Percentiles rank a stretch among this genome's conserved stretches.
These are phyloP conservation scores for Drosophila anomelani DNA, from an alignment of 2,888 invertebrate genomes.

Conservation along the genomic window DNA sequence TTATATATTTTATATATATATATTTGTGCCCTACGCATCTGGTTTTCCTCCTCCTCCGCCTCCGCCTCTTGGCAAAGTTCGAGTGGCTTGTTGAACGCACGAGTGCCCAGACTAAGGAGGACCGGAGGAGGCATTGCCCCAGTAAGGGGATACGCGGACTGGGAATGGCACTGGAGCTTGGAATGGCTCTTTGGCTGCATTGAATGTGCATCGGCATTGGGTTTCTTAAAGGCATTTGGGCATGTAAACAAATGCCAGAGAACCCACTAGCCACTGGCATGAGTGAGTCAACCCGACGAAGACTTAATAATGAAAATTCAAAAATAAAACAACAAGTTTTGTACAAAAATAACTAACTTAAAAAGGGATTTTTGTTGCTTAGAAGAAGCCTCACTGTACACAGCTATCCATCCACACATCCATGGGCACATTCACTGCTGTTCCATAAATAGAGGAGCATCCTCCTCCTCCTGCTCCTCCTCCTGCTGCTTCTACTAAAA, in stretches of 20 bases:
- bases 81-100: constrained; percentile 47
- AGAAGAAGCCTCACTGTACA: constrained; percentile 14
- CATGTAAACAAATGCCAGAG: constrained; percentile 31
- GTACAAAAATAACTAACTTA: background rate
- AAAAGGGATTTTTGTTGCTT: too few relatives aligned
- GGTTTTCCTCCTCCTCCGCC: background rate
- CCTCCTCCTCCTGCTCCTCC: constrained; percentile 7
- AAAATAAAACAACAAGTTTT: background rate
- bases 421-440: constrained; percentile 47
- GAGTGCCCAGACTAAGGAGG: constrained; percentile 34
- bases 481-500: constrained; percentile 45
- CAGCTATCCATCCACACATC: constrained; percentile 13
- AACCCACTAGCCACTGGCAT: background rate
- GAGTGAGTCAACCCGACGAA: background rate
- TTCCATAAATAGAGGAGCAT: constrained; percentile 75
- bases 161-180: constrained; percentile 7
- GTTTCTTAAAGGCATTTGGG: constrained; percentile 28
- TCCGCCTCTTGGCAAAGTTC: constrained; percentile 22
- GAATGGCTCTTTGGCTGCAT: constrained; percentile 45
- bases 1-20: constrained; percentile 9
- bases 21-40: constrained; percentile 21
- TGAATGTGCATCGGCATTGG: constrained; percentile 63
- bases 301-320: background rate
- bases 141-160: constrained; percentile 8
- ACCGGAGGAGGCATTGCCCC: constrained; percentile 13